Base-by-base conservation (phyloP, 2,113 vertebrate species). In the Patagioenas fasciata region DNA sequence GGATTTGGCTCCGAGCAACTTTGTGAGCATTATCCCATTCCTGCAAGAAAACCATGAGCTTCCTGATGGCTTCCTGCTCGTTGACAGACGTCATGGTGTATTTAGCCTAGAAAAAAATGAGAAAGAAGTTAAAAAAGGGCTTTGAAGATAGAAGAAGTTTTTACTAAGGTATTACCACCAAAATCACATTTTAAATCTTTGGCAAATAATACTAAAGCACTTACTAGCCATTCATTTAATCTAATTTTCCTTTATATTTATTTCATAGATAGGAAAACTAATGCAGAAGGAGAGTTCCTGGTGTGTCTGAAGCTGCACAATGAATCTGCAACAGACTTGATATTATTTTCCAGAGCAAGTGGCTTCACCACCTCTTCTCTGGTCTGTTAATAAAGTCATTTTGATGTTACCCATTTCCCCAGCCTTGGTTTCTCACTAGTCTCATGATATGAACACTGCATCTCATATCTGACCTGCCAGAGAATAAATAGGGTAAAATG, bases 11-110 rank as follows among this genome's bases (percentile, higher is more conserved):
- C 77, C 98, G 98, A 57, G 94, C 78, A 3, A 32, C 77, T 93
- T 90, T 96, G 91, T 96, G 96, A 4, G 98, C 97, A 3, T 92
- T 98, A 91, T 99, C 98, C 98, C 99, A 98, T 16, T 99, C 97
- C 11, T 98, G 97, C 34, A 99, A 97, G 84, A 98, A 98, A 73
- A 70, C 80, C 66, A 98, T 94, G 4, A 98, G 98, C 84, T 97
- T 97, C 77, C 95, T 97, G 79, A 98, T 97, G 36, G 97, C 97
- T 29, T 98, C 97, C 53, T 98, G 97, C 38, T 98, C 98, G 54
- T 98, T 98, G 72, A 94, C 81, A 44, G 96, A 96, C 53, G 95
- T 95, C 98, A 98, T 98, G 71, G 44, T 93, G 65, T 56, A 11
- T 77, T 75, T 58, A 72, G 48, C 89, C 73, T 93, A 54, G 54